Conservation (phyloP, 2,888 invertebrate genomes). For the Lasioglossum oenotherae region DNA sequence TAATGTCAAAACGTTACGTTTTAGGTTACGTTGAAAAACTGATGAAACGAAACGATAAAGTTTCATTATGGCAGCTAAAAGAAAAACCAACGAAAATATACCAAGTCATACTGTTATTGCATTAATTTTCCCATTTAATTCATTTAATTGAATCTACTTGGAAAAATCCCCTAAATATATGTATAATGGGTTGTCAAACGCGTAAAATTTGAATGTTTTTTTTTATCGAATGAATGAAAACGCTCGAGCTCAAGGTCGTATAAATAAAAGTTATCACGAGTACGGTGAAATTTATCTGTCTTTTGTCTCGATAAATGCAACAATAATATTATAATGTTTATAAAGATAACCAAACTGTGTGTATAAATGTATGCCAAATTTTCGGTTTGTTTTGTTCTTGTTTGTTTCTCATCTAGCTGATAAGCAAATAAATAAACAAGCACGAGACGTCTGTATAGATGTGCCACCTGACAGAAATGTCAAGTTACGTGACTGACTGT, state of each 20-base stretch:
- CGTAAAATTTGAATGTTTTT: neutral
- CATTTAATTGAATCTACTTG: neutral
- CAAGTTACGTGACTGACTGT: neutral
- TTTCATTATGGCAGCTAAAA: neutral
- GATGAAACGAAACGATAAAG: neutral
- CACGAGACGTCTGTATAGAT: too few species aligned
- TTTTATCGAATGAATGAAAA: neutral
- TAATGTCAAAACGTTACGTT: neutral
- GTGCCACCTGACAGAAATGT: neutral
- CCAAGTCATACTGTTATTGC: neutral
- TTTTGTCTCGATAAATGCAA: neutral
- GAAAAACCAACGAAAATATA: neutral
- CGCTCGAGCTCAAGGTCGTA: neutral
- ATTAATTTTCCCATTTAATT: neutral
- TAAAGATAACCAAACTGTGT: neutral
- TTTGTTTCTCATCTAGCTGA: neutral
- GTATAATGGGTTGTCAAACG: neutral
- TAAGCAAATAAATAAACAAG: neutral
- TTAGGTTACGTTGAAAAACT: neutral
- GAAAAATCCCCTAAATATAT: neutral
- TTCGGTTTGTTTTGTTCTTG: too few species aligned
- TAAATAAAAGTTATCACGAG: neutral
- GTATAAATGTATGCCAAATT: neutral
- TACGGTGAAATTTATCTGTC: neutral
- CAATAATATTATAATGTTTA: neutral